phyloP scores from a whole-genome alignment of 2,888 invertebrate species.

The Trilocha varians region DNA sequence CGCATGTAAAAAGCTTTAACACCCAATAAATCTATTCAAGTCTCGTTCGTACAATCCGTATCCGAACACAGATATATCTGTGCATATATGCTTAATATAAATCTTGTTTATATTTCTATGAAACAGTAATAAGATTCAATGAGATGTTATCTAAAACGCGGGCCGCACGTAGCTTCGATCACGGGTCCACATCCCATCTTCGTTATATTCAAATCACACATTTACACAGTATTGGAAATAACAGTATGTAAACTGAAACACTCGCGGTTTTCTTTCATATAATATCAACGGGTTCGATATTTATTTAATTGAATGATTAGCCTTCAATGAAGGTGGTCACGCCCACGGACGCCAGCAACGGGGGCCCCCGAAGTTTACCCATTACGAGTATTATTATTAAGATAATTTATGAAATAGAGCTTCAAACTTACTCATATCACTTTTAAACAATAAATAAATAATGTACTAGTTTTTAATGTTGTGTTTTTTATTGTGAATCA shows the following conservation, averaged over 20 bases:
- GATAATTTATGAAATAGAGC: no score
- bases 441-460: no score
- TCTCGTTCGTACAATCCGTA: neutral
- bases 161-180: conserved; percentile 4
- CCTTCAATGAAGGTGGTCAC: no score
- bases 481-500: no score
- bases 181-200: conserved; percentile 11
- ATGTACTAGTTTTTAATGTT: no score
- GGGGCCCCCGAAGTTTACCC: no score
- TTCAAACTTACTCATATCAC: no score
- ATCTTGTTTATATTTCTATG: conserved; percentile 16
- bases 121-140: conserved; percentile 9
- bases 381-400: no score
- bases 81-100: conserved; percentile 7
- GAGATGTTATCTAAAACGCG: conserved; percentile 7
- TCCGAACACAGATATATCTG: neutral
- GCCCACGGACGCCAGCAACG: no score
- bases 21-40: no score
- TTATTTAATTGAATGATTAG: no score
- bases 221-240: neutral
- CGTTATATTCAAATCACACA: conserved; percentile 19
- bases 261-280: neutral
- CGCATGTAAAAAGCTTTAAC: no score
- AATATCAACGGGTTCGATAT: neutral
- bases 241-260: neutral